Evolutionary conservation across 2,113 vertebrate genomes (phyloP).

Genomic region (Cephalopterus ornatus): DNA sequence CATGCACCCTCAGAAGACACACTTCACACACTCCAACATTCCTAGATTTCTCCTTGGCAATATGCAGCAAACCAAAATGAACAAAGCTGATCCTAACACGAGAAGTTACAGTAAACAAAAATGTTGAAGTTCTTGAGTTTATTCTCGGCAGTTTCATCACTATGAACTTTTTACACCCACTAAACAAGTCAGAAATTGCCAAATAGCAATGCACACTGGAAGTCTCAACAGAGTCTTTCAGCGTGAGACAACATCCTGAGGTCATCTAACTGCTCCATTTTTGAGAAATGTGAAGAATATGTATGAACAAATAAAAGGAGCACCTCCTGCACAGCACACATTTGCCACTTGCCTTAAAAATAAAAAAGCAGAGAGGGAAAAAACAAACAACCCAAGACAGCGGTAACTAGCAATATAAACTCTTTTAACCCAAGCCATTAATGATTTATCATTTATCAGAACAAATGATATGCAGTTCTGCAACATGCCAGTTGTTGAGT

Average conservation of each 20-base stretch:
- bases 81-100: neutral
- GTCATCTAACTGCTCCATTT: constrained; percentile 18
- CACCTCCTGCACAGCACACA: neutral
- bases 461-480: neutral
- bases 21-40: neutral
- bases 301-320: neutral
- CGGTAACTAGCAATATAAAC: neutral
- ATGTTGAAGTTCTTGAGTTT: neutral
- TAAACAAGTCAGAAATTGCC: constrained; percentile 18
- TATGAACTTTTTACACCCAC: constrained; percentile 48
- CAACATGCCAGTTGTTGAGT: neutral
- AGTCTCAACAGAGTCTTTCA: neutral
- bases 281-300: neutral
- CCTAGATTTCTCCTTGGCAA: neutral
- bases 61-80: neutral
- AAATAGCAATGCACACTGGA: neutral
- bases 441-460: neutral
- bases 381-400: neutral
- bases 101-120: neutral
- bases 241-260: neutral
- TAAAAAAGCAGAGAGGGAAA: accelerated
- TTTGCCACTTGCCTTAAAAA: neutral
- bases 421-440: neutral
- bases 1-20: neutral
- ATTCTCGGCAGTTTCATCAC: neutral